Conservation (phyloP, 2,797 vertebrate genomes). For the Agapornis canus region DNA sequence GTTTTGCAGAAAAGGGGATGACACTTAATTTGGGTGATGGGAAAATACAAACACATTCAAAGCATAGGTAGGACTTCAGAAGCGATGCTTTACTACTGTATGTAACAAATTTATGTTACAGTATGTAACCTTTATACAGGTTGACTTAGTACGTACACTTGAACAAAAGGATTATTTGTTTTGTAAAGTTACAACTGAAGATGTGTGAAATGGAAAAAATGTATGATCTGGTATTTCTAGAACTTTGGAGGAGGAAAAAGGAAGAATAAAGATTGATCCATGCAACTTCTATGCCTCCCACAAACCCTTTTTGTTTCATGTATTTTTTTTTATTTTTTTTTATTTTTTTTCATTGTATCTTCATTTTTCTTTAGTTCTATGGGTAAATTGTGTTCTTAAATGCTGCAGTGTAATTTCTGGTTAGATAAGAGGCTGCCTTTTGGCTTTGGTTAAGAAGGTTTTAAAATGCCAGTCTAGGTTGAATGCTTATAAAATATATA, state of each 20-base stretch:
- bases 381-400: not conserved
- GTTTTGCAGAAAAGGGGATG: not conserved
- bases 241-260: not conserved
- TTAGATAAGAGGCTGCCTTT: not conserved
- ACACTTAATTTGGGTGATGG: not conserved
- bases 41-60: not conserved
- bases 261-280: not conserved
- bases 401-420: not conserved
- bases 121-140: not conserved
- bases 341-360: accelerated
- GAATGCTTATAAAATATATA: not conserved
- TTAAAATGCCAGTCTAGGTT: not conserved
- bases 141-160: not conserved
- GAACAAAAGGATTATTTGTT: not conserved
- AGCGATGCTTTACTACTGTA: not conserved
- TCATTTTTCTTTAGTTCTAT: not conserved
- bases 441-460: not conserved
- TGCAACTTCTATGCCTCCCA: too few species aligned
- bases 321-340: not conserved
- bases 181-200: not conserved
- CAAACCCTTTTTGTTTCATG: not conserved
- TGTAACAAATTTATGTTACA: too few species aligned
- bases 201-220: not conserved
- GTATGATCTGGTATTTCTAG: not conserved
- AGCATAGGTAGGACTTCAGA: not conserved